Conservation (phyloP, 1,140 invertebrate genomes). For the Euglossa dilemma region DNA sequence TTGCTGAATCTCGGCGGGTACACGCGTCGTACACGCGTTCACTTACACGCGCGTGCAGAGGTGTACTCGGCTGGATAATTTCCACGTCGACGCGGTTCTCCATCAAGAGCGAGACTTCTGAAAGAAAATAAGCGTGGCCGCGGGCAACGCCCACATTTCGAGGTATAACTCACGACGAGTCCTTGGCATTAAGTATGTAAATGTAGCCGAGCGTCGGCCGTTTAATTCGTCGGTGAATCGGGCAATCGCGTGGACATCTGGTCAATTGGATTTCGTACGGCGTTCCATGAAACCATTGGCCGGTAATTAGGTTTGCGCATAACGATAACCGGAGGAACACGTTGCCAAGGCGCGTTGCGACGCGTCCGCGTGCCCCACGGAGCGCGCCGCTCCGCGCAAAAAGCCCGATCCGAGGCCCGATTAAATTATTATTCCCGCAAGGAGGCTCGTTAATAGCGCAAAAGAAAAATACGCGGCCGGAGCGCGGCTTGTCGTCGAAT, state of each 20-base stretch:
- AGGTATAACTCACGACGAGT: conserved; percentile 69
- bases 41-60: no score
- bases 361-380: no score
- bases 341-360: conserved; percentile 3
- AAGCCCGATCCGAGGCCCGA: conserved; percentile 12
- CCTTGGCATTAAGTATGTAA: conserved; percentile 79
- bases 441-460: conserved; percentile 37
- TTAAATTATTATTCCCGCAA: conserved; percentile 64
- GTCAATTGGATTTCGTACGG: conserved; percentile 64
- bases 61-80: neutral
- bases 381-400: neutral
- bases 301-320: conserved; percentile 68
- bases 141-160: conserved; percentile 67
- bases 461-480: conserved; percentile 37
- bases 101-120: neutral
- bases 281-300: conserved; percentile 68
- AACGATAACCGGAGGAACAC: conserved; percentile 65
- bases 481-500: conserved; percentile 25
- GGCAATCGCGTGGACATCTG: conserved; percentile 58
- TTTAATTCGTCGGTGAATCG: conserved; percentile 73
- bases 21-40: no score
- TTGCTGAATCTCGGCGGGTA: no score
- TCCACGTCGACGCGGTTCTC: neutral
- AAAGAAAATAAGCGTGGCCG: conserved; percentile 32
- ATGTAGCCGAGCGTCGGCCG: conserved; percentile 64